A percentile compares a stretch with the other conserved stretches of the same genome.
Conservation (phyloP, 35 echinoderm and acorn worm genomes). For the Chiridota heheva region DNA sequence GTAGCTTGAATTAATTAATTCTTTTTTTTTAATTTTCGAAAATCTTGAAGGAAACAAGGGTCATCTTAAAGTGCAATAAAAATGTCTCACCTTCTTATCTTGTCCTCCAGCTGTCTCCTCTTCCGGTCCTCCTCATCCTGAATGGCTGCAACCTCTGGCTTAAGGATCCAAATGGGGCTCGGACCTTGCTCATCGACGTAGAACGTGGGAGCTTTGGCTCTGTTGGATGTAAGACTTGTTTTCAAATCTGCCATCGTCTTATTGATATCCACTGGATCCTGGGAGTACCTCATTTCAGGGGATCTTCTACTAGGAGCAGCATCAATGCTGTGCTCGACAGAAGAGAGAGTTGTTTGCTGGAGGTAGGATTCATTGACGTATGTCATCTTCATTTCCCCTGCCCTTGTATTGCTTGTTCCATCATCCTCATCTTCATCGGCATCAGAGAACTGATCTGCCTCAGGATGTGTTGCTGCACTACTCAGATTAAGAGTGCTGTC, state of each 20-base stretch:
- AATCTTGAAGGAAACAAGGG: too few species aligned
- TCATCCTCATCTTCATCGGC: constrained; percentile 79
- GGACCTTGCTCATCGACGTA: constrained; percentile 64
- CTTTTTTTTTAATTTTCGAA: too few species aligned
- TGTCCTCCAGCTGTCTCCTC: constrained; percentile 65
- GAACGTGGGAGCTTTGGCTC: constrained; percentile 78
- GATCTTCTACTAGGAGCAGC: constrained; percentile 8
- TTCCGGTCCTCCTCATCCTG: constrained; percentile 74
- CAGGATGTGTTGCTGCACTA: constrained; percentile 61
- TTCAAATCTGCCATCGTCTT: constrained; percentile 82
- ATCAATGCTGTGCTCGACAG: constrained; percentile 33
- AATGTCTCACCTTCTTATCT: constrained; percentile 72
- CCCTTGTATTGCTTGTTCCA: neutral
- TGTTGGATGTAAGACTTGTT: constrained; percentile 60
- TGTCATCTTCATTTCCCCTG: neutral
- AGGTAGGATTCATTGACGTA: neutral
- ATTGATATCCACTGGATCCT: constrained; percentile 56
- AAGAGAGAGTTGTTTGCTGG: neutral
- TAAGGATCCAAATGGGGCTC: constrained; percentile 67
- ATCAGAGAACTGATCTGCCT: constrained; percentile 94
- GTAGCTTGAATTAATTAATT: too few species aligned
- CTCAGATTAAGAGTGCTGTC: constrained; percentile 72
- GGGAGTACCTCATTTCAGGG: constrained; percentile 1
- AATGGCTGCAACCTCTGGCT: constrained; percentile 75
- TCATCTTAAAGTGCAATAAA: too few species aligned